Evolutionary conservation across 1,140 invertebrate genomes (phyloP), one percentile per base, ranked within the genome.

Genomic region (Archivesica marissinica): DNA sequence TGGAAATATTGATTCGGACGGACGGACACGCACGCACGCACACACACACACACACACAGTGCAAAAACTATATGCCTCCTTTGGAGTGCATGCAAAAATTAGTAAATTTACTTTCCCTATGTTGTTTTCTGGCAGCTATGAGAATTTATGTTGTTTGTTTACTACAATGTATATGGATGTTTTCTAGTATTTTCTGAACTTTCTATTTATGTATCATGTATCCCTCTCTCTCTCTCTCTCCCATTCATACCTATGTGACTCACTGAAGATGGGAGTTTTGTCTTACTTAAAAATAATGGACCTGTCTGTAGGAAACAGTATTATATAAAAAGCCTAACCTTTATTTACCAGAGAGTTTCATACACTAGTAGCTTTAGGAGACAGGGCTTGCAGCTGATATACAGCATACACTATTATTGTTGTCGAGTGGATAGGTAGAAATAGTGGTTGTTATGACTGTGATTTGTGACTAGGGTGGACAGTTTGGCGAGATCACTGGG

Each of bases 111-210:
- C 20, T 47, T 47, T 47, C 20, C 44, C 7, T 9, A 7, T 47
- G 20, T 47, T 47, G 20, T 9, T 52, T 52, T 17, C 50, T 52
- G 50, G 50, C 50, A 52, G 17, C 13, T 64, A 64, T 2, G n/a
- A 9, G 23, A 13, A 25, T 52, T 52, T 7, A 17, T 64, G 30
- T 13, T 13, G 50, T 23, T 52, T 52, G 50, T 52, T 52, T 52
- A 64, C 59, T 35, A 64, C 59, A 33, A 25, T n/a, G n/a, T n/a
- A n/a, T n/a, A n/a, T n/a, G 38, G 38, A 64, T 64, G 15, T 44
- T 70, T 70, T 38, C 66, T 70, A 70, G 41, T 70, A 70, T 70
- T 70, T 70, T 39, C 33, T 70, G 66, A 70, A 70, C 41, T 4
- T 70, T 44, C 66, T 70, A 70, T 44, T 44, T 41, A 30, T 70